phyloP scores from a whole-genome alignment of 2,113 vertebrate genomes.

The Potamarius usumacintae region DNA sequence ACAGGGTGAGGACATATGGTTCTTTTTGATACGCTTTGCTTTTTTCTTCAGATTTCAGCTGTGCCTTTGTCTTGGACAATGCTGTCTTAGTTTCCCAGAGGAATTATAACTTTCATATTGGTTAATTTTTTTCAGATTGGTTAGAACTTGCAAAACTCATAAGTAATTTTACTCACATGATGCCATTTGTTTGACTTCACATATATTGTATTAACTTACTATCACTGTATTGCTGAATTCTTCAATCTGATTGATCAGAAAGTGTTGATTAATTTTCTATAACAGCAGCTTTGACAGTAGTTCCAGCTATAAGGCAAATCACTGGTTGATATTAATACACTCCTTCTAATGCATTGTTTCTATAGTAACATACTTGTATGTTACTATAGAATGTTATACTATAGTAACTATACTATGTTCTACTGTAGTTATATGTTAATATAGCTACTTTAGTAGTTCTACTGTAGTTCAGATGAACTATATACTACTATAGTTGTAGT shows the following conservation, averaged over 20 bases:
- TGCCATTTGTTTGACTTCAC: background rate
- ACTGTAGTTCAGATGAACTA: no score
- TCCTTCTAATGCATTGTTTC: background rate
- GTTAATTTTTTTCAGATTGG: background rate
- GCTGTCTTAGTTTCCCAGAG: background rate
- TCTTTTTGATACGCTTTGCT: constrained; percentile 26
- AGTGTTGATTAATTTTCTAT: background rate
- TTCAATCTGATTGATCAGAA: background rate
- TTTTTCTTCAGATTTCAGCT: constrained; percentile 22
- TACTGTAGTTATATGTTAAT: no score
- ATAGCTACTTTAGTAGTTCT: no score
- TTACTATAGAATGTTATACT: background rate
- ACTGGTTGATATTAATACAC: background rate
- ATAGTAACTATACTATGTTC: no score
- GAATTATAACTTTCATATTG: constrained; percentile 7
- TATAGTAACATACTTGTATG: background rate
- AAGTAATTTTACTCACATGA: background rate
- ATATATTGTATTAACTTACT: background rate
- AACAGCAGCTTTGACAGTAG: background rate
- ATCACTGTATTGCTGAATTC: background rate
- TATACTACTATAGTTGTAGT: no score
- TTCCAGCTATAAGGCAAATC: background rate
- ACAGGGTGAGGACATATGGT: constrained; percentile 41
- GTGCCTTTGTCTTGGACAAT: constrained; percentile 5
- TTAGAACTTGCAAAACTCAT: background rate